These are phyloP conservation scores for Aselliscus stoliczkanus DNA, from an alignment of 2,797 vertebrate species.

Conservation along the genomic window DNA sequence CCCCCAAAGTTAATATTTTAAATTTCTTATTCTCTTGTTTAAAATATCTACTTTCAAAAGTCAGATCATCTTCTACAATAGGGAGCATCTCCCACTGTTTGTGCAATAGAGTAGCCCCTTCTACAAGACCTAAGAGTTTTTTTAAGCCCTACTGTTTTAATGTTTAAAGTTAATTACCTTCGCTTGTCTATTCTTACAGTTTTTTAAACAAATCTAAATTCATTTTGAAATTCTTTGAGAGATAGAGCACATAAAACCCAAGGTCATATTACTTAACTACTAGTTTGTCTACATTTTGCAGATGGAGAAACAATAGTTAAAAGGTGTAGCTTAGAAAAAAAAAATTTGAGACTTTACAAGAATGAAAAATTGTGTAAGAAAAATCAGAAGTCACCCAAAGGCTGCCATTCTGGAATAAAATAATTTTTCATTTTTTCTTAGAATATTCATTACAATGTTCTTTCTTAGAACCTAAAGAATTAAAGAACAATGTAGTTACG, in stretches of 20 bases:
- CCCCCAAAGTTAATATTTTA: not conserved
- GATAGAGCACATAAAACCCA: not conserved
- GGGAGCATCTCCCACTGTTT: not conserved
- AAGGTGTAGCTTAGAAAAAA: not conserved
- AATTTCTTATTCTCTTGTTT: not conserved
- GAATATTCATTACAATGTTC: not conserved
- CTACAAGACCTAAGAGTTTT: not conserved
- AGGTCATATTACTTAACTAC: not conserved
- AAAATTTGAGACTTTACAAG: not conserved
- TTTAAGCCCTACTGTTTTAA: not conserved
- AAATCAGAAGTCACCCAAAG: slow-evolving; percentile 5
- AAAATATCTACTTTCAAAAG: not conserved
- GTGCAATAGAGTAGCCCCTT: not conserved
- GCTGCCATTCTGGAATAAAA: not conserved
- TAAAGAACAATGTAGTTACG: not conserved
- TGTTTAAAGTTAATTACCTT: slow-evolving; percentile 2
- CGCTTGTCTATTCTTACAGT: not conserved
- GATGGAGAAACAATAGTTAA: not conserved
- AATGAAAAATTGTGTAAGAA: not conserved
- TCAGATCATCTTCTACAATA: not conserved
- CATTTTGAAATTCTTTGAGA: slow-evolving; percentile 8
- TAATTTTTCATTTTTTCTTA: not conserved
- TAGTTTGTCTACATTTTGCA: not conserved
- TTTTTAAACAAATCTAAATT: not conserved
- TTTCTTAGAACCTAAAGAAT: not conserved